These are phyloP conservation scores for silkworm (Bombyx mori) DNA, from an alignment of 1,140 invertebrate species.

Conservation along the genomic window DNA sequence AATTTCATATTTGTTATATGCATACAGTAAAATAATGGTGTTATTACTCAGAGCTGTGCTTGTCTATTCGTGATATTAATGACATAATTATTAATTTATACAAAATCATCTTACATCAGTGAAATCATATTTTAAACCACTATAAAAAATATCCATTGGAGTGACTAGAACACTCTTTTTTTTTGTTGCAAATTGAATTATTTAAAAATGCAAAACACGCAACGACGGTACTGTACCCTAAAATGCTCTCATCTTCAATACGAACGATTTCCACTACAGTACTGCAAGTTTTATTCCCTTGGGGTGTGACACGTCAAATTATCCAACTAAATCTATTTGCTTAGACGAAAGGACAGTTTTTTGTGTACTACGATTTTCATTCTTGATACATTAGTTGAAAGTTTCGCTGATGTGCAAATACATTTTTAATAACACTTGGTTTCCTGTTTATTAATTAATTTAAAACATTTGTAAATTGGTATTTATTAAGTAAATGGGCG, in stretches of 20 bases:
- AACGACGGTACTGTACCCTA: neutral
- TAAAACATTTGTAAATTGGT: too few species aligned
- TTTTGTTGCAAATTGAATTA: too few species aligned
- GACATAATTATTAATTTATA: neutral
- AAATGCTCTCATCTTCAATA: constrained; percentile 21
- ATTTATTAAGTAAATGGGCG: too few species aligned
- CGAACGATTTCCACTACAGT: constrained; percentile 8
- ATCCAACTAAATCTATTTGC: constrained; percentile 68
- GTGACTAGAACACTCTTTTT: too few species aligned
- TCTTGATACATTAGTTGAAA: constrained; percentile 32
- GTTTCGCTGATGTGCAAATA: too few species aligned
- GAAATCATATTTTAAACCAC: too few species aligned
- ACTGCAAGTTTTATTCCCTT: constrained; percentile 40
- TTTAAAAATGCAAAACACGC: neutral
- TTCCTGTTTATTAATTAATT: too few species aligned
- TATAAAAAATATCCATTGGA: too few species aligned
- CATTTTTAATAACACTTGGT: too few species aligned
- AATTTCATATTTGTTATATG: too few species aligned
- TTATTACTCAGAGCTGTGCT: too few species aligned
- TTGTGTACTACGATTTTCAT: constrained; percentile 12
- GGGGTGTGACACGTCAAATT: constrained; percentile 52
- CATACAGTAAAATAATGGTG: too few species aligned
- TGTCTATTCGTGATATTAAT: neutral
- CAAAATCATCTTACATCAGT: neutral
- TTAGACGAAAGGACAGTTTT: constrained; percentile 39